Conservation (phyloP, 2,797 vertebrate species). For the Euthynnus affinis region DNA sequence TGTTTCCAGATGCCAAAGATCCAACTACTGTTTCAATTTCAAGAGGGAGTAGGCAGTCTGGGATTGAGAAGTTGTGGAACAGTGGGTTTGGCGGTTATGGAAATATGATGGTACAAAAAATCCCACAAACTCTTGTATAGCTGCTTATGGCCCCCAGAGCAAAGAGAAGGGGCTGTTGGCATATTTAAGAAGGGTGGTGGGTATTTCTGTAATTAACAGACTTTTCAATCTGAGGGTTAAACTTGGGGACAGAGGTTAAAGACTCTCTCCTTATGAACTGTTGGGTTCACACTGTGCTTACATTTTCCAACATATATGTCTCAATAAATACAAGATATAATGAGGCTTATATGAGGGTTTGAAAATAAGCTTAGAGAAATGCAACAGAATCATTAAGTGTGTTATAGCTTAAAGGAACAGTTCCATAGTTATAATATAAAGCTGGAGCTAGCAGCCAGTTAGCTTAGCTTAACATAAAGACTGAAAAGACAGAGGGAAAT, state of each 20-base stretch:
- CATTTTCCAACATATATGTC: slow-evolving; percentile 14
- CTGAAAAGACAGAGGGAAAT: too few relatives aligned
- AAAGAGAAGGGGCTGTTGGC: slow-evolving; percentile 29
- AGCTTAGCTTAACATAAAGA: too few relatives aligned
- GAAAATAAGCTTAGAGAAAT: too few relatives aligned
- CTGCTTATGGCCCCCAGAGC: slow-evolving; percentile 16
- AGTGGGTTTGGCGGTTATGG: slow-evolving; percentile 36
- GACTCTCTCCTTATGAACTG: slow-evolving; percentile 19
- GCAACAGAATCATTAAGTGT: too few relatives aligned
- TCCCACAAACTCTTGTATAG: slow-evolving; percentile 25
- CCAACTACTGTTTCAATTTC: slow-evolving; percentile 28
- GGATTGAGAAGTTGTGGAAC: slow-evolving; percentile 33
- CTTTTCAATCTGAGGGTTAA: slow-evolving; percentile 62
- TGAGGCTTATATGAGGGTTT: too few relatives aligned
- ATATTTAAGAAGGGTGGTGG: slow-evolving; percentile 31
- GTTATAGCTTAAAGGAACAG: too few relatives aligned
- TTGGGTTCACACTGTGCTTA: not conserved
- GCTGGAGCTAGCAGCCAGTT: too few relatives aligned
- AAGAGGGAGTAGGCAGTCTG: slow-evolving; percentile 17
- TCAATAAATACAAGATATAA: not conserved
- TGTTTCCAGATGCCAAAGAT: slow-evolving; percentile 24
- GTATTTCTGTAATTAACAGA: slow-evolving; percentile 78
- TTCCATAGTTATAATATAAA: too few relatives aligned
- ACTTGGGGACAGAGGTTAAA: slow-evolving; percentile 46
- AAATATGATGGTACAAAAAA: slow-evolving; percentile 48